phyloP scores from a whole-genome alignment of 2,888 invertebrate genomes.

The Pachydiplax longipennis region DNA sequence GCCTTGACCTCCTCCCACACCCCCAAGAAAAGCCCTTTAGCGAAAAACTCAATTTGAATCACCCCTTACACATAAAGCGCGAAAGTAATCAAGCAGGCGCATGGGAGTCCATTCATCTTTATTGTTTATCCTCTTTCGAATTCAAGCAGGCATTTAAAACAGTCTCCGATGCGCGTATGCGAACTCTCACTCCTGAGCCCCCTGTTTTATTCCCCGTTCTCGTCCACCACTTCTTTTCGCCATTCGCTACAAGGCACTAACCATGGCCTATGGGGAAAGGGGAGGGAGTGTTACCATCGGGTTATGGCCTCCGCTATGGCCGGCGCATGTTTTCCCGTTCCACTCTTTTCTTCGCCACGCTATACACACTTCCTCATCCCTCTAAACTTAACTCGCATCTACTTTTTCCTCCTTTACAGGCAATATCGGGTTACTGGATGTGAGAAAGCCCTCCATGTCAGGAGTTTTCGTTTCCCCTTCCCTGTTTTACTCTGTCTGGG shows the following conservation, averaged over 20 bases:
- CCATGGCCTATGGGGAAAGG: not conserved
- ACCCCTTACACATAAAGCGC: not conserved
- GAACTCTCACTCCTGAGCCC: not conserved
- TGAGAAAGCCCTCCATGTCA: not conserved
- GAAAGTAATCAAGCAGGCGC: not conserved
- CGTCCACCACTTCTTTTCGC: not conserved
- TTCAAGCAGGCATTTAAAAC: not conserved
- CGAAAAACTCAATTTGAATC: not conserved
- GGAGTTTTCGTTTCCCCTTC: not conserved
- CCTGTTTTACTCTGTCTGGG: not conserved
- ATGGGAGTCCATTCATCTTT: not conserved
- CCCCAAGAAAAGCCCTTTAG: not conserved
- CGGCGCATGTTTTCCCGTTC: not conserved
- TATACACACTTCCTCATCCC: not conserved
- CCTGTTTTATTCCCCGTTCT: not conserved
- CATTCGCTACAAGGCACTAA: not conserved
- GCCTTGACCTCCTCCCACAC: not conserved
- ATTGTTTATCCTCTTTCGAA: not conserved
- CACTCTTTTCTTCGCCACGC: not conserved
- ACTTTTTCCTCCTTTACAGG: not conserved
- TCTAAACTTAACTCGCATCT: not conserved
- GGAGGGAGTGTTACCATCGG: not conserved
- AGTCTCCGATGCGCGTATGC: not conserved
- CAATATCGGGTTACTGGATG: not conserved
- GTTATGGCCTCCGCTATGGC: not conserved